Percentiles rank a stretch among this genome's conserved stretches.
These are phyloP conservation scores for Pangasianodon hypophthalmus DNA, from an alignment of 2,113 vertebrate species.

Conservation along the genomic window DNA sequence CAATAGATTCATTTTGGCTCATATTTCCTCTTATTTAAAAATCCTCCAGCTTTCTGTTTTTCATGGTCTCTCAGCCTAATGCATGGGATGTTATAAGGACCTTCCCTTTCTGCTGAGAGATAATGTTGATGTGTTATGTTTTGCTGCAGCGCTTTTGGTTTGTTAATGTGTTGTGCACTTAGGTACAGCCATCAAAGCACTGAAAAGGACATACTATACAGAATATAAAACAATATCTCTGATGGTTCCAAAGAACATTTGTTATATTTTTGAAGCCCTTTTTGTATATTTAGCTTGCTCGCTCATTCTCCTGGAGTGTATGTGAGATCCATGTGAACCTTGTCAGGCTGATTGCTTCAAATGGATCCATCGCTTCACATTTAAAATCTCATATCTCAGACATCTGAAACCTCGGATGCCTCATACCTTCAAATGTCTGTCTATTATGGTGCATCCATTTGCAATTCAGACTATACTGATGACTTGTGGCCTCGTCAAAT, in stretches of 20 bases:
- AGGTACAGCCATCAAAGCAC: neutral
- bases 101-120: neutral
- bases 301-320: conserved; percentile 32
- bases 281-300: conserved; percentile 18
- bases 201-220: neutral
- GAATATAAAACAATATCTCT: conserved; percentile 24
- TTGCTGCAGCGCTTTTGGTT: neutral
- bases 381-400: conserved; percentile 52
- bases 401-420: conserved; percentile 33
- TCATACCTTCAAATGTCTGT: conserved; percentile 24
- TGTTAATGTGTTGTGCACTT: neutral
- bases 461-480: conserved; percentile 22
- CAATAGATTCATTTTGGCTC: neutral
- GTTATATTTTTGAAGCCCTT: conserved; percentile 10
- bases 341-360: conserved; percentile 46
- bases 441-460: conserved; percentile 31
- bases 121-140: neutral
- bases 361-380: conserved; percentile 46
- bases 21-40: neutral
- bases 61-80: neutral
- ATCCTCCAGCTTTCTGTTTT: neutral
- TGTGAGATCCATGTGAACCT: conserved; percentile 30
- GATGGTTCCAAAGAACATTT: conserved; percentile 14
- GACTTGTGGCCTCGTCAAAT: conserved; percentile 23
- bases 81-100: neutral